Conservation (phyloP, 2,113 vertebrate species). For the Coryphaenoides rupestris region DNA sequence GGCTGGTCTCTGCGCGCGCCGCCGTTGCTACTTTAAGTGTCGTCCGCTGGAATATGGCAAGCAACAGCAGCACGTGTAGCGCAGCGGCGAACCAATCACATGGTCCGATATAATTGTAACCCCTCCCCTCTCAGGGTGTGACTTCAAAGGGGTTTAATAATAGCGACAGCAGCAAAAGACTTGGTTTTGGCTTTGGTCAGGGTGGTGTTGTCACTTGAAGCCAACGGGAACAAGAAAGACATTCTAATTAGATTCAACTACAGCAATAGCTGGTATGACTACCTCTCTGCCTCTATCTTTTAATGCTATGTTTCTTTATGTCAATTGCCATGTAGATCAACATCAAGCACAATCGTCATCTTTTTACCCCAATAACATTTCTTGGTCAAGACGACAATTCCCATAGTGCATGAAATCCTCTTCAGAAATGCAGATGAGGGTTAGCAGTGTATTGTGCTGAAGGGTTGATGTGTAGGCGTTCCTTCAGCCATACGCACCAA, state of each 20-base stretch:
- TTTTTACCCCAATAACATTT: background rate
- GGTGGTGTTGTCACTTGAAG: background rate
- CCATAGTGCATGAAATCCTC: slow-evolving; percentile 34
- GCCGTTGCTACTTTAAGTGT: slow-evolving; percentile 20
- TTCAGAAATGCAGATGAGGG: slow-evolving; percentile 38
- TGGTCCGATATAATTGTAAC: slow-evolving; percentile 29
- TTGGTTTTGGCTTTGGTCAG: background rate
- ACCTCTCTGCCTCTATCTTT: no score
- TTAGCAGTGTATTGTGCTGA: slow-evolving; percentile 19
- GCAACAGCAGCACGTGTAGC: slow-evolving; percentile 59
- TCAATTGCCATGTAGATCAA: background rate
- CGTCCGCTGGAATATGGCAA: slow-evolving; percentile 31
- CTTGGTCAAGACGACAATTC: slow-evolving; percentile 13
- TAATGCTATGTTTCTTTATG: background rate
- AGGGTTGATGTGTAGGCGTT: slow-evolving; percentile 44
- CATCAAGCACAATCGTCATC: background rate
- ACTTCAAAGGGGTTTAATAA: slow-evolving; percentile 5
- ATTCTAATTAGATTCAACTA: background rate
- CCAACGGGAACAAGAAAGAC: background rate
- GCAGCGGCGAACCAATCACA: slow-evolving; percentile 58
- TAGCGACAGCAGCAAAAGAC: slow-evolving; percentile 3
- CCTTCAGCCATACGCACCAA: slow-evolving; percentile 26
- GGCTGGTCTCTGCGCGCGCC: background rate
- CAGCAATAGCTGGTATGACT: no score
- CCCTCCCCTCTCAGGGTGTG: slow-evolving; percentile 34